A percentile compares a stretch with the other conserved stretches of the same genome.
These are phyloP conservation scores for Gibbula magus DNA, from an alignment of 2,888 invertebrate genomes.

Conservation along the genomic window DNA sequence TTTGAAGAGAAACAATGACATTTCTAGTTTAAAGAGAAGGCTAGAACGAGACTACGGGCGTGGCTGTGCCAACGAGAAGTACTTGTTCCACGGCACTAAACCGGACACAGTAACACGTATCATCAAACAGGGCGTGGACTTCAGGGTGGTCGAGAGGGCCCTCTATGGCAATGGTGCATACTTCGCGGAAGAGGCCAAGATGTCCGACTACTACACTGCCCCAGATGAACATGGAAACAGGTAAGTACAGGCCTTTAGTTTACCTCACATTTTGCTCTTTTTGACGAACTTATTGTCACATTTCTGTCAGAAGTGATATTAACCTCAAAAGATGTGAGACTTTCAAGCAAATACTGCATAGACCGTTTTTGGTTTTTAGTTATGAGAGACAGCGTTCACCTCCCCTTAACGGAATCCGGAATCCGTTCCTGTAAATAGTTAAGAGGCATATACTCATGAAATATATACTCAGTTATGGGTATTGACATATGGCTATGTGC, in stretches of 20 bases:
- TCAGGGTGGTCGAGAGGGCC: constrained; percentile 40
- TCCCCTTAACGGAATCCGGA: too few relatives aligned
- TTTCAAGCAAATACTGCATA: too few relatives aligned
- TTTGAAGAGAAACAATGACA: too few relatives aligned
- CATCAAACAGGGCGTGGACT: constrained; percentile 44
- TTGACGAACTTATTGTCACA: too few relatives aligned
- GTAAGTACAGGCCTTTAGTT: background rate
- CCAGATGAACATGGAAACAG: background rate
- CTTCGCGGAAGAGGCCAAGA: constrained; percentile 40
- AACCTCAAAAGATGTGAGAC: too few relatives aligned
- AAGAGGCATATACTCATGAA: too few relatives aligned
- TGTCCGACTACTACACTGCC: constrained; percentile 26
- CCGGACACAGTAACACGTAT: constrained; percentile 34
- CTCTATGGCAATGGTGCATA: constrained; percentile 46
- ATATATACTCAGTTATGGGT: too few relatives aligned
- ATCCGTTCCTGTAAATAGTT: too few relatives aligned
- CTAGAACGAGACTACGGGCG: constrained; percentile 22
- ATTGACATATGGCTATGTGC: too few relatives aligned
- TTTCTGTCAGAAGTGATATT: too few relatives aligned
- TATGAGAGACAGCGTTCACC: too few relatives aligned
- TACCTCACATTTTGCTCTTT: background rate
- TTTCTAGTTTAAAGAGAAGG: constrained; percentile 32
- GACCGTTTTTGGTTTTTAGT: too few relatives aligned
- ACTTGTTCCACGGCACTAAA: constrained; percentile 45
- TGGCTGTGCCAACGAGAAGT: constrained; percentile 27